Evolutionary conservation across 2,888 invertebrate species (phyloP).

Genomic region (Sinhomidia bicolor): DNA sequence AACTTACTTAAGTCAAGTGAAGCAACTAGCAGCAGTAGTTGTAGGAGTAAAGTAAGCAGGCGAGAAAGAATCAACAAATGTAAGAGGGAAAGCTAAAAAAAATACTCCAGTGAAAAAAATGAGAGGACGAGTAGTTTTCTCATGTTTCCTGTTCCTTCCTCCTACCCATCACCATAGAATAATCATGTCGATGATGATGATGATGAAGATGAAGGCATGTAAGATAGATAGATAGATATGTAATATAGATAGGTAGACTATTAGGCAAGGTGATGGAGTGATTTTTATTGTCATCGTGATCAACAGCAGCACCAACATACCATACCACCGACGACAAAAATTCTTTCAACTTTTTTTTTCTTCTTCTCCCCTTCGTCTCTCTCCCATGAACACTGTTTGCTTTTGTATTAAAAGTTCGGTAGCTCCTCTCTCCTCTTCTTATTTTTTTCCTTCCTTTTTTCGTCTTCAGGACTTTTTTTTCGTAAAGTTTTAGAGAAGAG

Average conservation of each 20-base stretch:
- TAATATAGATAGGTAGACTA: slow-evolving; percentile 40
- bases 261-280: slow-evolving; percentile 65
- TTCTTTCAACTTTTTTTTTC: slow-evolving; percentile 28
- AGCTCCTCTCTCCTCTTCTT: neutral
- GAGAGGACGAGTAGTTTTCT: neutral
- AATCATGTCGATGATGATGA: neutral
- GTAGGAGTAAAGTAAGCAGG: neutral
- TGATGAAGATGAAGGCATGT: slow-evolving; percentile 23
- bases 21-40: slow-evolving; percentile 23
- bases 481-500: neutral
- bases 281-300: slow-evolving; percentile 58
- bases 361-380: slow-evolving; percentile 39
- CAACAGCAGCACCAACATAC: slow-evolving; percentile 8
- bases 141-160: slow-evolving; percentile 22
- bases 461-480: neutral
- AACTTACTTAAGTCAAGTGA: slow-evolving; percentile 70
- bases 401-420: slow-evolving; percentile 42
- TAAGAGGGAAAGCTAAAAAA: neutral
- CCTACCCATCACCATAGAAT: slow-evolving; percentile 15
- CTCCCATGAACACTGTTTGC: slow-evolving; percentile 56
- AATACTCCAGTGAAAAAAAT: neutral
- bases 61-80: slow-evolving; percentile 23
- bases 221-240: slow-evolving; percentile 27
- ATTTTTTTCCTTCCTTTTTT: neutral
- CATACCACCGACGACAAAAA: slow-evolving; percentile 21